These are phyloP conservation scores for Crossoptilon crossoptilon DNA, from an alignment of 2,797 vertebrate genomes.

Conservation along the genomic window DNA sequence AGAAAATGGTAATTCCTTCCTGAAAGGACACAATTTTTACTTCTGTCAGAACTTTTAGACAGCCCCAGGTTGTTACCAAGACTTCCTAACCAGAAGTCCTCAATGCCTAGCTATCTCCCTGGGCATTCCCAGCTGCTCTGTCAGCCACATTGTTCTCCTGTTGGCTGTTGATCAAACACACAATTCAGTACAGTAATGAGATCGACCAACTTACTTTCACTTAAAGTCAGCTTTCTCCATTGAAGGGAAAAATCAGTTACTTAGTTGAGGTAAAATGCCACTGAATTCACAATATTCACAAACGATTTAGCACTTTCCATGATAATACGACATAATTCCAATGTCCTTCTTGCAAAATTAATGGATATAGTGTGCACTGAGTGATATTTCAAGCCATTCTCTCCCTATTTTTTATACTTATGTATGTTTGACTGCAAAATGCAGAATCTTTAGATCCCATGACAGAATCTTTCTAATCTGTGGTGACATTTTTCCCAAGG, in stretches of 20 bases:
- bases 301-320: background rate
- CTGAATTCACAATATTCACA: background rate
- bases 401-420: background rate
- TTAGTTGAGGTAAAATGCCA: conserved; percentile 13
- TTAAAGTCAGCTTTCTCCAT: background rate
- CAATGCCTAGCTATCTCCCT: background rate
- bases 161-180: background rate
- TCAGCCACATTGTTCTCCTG: fast-evolving
- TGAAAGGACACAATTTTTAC: background rate
- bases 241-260: background rate
- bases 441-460: background rate
- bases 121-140: background rate
- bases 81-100: background rate
- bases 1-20: background rate
- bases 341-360: background rate
- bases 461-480: background rate
- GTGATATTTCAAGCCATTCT: background rate
- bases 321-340: background rate
- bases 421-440: background rate
- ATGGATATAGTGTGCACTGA: background rate
- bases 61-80: background rate
- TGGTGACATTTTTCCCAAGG: background rate
- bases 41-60: background rate
- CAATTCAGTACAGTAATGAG: background rate
- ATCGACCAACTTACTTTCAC: background rate